Conservation (phyloP, 2,888 invertebrate genomes). For the Nemotelus pantherinus region DNA sequence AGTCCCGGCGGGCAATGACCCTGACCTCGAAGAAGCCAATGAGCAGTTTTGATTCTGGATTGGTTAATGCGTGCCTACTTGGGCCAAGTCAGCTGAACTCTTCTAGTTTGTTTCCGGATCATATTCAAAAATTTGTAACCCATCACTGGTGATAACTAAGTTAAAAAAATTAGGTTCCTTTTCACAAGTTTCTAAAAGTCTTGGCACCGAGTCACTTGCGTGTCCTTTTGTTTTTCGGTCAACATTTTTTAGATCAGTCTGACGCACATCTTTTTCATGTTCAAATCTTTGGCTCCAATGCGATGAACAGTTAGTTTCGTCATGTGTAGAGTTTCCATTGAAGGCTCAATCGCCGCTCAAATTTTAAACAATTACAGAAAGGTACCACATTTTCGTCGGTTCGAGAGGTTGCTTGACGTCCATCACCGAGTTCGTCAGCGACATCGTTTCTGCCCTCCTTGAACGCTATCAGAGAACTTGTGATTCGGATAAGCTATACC, state of each 20-base stretch:
- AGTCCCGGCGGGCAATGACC: not conserved
- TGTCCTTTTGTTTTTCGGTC: not conserved
- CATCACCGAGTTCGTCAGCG: no score
- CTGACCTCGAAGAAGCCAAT: not conserved
- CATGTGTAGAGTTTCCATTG: conserved; percentile 1
- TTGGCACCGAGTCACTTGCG: not conserved
- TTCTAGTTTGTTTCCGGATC: not conserved
- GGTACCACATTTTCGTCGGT: not conserved
- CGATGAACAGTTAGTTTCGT: not conserved
- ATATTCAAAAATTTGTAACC: not conserved
- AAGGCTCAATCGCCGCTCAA: not conserved
- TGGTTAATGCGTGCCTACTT: not conserved
- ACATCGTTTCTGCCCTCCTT: no score
- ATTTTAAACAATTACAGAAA: not conserved
- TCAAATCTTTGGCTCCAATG: not conserved
- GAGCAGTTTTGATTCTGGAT: no score
- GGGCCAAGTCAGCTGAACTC: not conserved
- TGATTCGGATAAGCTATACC: no score
- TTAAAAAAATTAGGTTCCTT: not conserved
- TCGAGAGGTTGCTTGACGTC: not conserved
- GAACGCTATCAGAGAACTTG: no score
- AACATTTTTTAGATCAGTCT: not conserved
- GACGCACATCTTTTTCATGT: not conserved
- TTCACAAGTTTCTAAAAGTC: not conserved
- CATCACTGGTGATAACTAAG: not conserved